Conservation (phyloP, 2,113 vertebrate genomes). For the Antidorcas marsupialis region DNA sequence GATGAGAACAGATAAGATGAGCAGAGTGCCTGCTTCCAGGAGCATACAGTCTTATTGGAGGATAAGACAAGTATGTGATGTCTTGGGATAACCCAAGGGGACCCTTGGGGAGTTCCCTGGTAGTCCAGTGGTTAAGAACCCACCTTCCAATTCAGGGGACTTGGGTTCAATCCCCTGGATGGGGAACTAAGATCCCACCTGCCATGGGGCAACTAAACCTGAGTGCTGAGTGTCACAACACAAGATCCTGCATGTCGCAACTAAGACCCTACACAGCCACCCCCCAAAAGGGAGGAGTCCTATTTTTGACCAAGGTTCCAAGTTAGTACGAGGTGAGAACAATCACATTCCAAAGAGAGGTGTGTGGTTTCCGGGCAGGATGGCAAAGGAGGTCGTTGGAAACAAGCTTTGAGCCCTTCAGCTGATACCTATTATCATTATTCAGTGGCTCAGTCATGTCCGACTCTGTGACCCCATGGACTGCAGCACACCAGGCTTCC, state of each 20-base stretch:
- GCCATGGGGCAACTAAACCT: background rate
- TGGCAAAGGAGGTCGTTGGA: background rate
- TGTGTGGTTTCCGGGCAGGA: background rate
- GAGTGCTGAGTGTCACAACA: background rate
- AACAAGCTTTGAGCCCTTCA: background rate
- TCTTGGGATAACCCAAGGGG: background rate
- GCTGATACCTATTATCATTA: background rate
- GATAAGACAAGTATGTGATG: background rate
- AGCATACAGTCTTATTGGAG: rapidly evolving
- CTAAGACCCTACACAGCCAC: too few species aligned
- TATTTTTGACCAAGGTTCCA: background rate
- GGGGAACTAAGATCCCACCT: background rate
- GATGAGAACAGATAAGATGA: background rate
- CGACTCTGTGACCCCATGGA: background rate
- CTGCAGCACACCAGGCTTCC: background rate
- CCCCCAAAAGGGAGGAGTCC: background rate
- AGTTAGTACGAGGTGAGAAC: background rate
- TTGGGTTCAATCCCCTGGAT: background rate
- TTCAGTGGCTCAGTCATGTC: background rate
- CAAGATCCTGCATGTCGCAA: background rate
- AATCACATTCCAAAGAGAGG: background rate
- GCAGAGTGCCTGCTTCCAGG: background rate
- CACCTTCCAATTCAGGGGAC: background rate
- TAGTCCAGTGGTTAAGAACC: background rate
- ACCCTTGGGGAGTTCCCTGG: background rate